Evolutionary conservation across 2,888 invertebrate genomes (phyloP).

Genomic region (Noctua pronuba): DNA sequence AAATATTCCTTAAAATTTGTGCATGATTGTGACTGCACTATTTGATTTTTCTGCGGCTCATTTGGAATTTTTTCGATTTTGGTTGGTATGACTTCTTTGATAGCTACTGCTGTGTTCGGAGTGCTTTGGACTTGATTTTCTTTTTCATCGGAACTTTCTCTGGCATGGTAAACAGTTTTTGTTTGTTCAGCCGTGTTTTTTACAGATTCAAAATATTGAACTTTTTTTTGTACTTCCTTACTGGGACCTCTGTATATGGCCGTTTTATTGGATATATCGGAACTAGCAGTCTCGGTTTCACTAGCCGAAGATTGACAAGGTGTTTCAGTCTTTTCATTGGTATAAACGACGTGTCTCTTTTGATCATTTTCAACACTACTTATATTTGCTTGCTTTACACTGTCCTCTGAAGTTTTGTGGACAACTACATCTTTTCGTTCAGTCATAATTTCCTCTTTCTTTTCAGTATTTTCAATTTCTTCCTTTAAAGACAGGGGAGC

Average conservation of each 20-base stretch:
- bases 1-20: constrained; percentile 95
- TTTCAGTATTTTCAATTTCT: constrained; percentile 92
- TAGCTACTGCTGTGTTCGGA: constrained; percentile 39
- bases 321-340: constrained; percentile 78
- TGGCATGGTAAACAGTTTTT: constrained; percentile 88
- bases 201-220: constrained; percentile 95
- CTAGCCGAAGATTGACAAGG: constrained; percentile 89
- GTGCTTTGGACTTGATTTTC: constrained; percentile 76
- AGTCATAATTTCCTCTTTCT: constrained; percentile 63
- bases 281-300: constrained; percentile 93
- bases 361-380: constrained; percentile 67
- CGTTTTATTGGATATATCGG: constrained; percentile 93
- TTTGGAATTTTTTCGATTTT: constrained; percentile 70
- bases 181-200: constrained; percentile 88
- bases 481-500: constrained; percentile 77
- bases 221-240: constrained; percentile 93
- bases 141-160: constrained; percentile 88
- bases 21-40: constrained; percentile 92
- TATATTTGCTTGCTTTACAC: constrained; percentile 10
- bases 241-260: constrained; percentile 91
- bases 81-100: constrained; percentile 53
- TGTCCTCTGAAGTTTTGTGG: constrained; percentile 25
- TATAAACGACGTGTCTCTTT: constrained; percentile 73
- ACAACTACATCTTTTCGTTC: constrained; percentile 39
- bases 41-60: constrained; percentile 76